phyloP scores from a whole-genome alignment of 2,888 invertebrate genomes.

The Platypus cylindrus region DNA sequence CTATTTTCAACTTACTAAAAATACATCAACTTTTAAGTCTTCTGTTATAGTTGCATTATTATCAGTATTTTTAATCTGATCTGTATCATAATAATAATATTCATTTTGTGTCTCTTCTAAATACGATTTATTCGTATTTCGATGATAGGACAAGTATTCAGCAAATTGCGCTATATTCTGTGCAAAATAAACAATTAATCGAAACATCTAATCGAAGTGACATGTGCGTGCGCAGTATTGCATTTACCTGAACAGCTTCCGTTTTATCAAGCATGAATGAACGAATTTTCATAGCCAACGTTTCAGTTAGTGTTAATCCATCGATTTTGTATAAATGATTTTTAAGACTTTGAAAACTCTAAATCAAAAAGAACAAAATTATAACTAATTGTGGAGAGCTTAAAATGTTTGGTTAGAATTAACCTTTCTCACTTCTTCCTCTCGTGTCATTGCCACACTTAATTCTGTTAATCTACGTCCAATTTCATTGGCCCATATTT shows the following conservation, averaged over 20 bases:
- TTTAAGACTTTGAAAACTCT: constrained; percentile 24
- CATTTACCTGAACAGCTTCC: constrained; percentile 62
- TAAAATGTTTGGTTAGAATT: constrained; percentile 27
- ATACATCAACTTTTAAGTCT: constrained; percentile 19
- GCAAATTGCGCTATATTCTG: constrained; percentile 32
- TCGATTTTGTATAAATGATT: constrained; percentile 20
- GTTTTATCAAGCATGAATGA: constrained; percentile 77
- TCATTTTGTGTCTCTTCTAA: constrained; percentile 9
- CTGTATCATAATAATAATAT: constrained; percentile 13
- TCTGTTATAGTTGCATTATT: constrained; percentile 16
- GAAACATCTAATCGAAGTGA: neutral
- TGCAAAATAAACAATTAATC: constrained; percentile 15
- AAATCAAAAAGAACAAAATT: constrained; percentile 14
- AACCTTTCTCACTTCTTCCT: constrained; percentile 63
- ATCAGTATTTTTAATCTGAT: constrained; percentile 39
- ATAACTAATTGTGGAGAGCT: neutral
- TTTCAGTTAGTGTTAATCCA: constrained; percentile 60
- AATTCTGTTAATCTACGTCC: constrained; percentile 62
- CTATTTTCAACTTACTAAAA: too few relatives aligned
- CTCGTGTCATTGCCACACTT: constrained; percentile 63
- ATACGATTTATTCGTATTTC: constrained; percentile 18
- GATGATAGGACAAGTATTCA: constrained; percentile 27
- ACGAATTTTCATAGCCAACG: constrained; percentile 69
- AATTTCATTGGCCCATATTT: constrained; percentile 65
- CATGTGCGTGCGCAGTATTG: neutral